phyloP scores from a whole-genome alignment of 2,888 invertebrate genomes.

The Drosophila kanekoi region DNA sequence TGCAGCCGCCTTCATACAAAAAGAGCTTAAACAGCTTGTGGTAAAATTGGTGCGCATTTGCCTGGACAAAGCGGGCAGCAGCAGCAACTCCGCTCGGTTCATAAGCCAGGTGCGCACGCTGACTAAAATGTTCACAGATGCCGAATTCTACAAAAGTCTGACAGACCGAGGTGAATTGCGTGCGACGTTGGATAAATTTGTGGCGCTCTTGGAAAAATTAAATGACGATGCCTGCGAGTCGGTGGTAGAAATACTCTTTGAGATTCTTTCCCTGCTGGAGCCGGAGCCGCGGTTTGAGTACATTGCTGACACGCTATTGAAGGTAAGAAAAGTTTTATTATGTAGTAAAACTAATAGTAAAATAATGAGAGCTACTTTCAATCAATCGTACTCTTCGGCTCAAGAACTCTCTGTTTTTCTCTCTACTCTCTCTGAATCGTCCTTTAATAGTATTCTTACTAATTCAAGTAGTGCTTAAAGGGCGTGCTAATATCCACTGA shows the following conservation, averaged over 20 bases:
- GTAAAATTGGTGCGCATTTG: constrained; percentile 85
- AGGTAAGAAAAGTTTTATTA: constrained; percentile 84
- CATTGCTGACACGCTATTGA: constrained; percentile 86
- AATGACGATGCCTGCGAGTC: constrained; percentile 86
- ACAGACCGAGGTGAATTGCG: constrained; percentile 79
- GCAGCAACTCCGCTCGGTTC: constrained; percentile 85
- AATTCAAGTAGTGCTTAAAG: not conserved
- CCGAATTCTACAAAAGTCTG: constrained; percentile 86
- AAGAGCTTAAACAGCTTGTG: constrained; percentile 79
- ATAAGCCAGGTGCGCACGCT: constrained; percentile 86
- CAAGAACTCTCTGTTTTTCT: not conserved
- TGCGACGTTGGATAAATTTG: constrained; percentile 74
- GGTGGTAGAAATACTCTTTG: constrained; percentile 88
- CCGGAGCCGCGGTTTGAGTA: constrained; percentile 86
- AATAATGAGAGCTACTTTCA: no score
- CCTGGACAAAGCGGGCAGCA: constrained; percentile 86
- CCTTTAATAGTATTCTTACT: not conserved
- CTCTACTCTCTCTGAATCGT: not conserved
- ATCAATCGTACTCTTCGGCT: not conserved
- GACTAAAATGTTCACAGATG: constrained; percentile 87
- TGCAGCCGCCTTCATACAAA: constrained; percentile 71
- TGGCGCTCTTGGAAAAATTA: constrained; percentile 64
- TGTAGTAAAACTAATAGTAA: no score
- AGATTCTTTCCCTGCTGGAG: constrained; percentile 86
- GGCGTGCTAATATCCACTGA: no score